A percentile compares a stretch with the other conserved stretches of the same genome.
Conservation (phyloP, 2,888 invertebrate species). For the Lycia hirtaria region DNA sequence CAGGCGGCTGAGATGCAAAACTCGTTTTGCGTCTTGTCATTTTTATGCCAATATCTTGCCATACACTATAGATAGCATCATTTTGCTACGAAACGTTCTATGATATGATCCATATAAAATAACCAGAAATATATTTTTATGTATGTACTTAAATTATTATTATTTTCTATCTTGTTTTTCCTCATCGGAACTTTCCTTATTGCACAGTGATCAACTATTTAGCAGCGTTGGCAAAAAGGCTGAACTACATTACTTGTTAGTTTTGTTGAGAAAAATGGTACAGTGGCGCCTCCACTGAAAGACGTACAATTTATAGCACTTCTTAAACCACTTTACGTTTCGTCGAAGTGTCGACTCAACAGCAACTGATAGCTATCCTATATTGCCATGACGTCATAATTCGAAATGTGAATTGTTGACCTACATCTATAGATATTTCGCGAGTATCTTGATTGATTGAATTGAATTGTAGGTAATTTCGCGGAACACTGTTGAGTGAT, state of each 20-base stretch:
- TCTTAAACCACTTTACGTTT: constrained; percentile 6
- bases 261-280: no score
- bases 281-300: neutral
- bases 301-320: no score
- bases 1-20: no score
- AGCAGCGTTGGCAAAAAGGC: neutral
- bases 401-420: neutral
- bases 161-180: neutral
- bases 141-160: no score
- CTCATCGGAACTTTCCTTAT: neutral
- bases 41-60: no score
- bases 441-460: neutral
- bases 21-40: no score
- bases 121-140: no score
- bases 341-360: constrained; percentile 2
- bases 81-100: neutral
- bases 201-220: neutral
- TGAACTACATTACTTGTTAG: neutral
- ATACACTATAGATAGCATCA: no score
- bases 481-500: neutral
- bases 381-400: neutral
- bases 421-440: neutral
- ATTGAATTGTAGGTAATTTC: neutral
- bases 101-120: neutral
- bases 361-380: neutral